phyloP scores from a whole-genome alignment of 2,113 vertebrate species.

The Platycercus adscitus region DNA sequence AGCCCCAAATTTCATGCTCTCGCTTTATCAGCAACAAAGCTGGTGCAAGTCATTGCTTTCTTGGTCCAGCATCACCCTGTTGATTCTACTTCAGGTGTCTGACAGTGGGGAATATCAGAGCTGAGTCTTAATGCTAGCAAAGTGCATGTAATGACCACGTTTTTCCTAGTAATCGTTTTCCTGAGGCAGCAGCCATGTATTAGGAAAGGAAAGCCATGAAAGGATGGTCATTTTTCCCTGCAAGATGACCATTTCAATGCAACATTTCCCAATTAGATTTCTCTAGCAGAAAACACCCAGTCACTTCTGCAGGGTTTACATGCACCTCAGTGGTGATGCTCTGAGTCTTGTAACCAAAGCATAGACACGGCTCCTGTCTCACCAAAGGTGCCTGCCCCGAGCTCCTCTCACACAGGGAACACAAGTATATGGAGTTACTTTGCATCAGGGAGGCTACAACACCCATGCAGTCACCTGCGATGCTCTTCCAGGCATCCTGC shows the following conservation, averaged over 20 bases:
- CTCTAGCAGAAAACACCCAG: not conserved
- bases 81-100: not conserved
- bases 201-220: not conserved
- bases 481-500: not conserved
- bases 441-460: not conserved
- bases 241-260: not conserved
- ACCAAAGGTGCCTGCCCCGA: not conserved
- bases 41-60: not conserved
- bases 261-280: not conserved
- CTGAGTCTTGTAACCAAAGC: not conserved
- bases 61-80: not conserved
- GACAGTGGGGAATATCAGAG: not conserved
- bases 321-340: not conserved
- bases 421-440: not conserved
- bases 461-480: not conserved
- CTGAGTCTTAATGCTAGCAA: not conserved
- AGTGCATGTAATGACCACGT: rapidly evolving
- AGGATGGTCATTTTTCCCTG: not conserved
- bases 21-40: not conserved
- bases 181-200: not conserved
- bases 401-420: not conserved
- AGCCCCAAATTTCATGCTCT: not conserved
- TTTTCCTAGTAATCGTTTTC: not conserved
- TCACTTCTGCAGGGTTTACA: not conserved
- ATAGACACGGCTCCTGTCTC: not conserved